Conservation (phyloP, 1,140 invertebrate species). For the Brachionus koreanus region DNA sequence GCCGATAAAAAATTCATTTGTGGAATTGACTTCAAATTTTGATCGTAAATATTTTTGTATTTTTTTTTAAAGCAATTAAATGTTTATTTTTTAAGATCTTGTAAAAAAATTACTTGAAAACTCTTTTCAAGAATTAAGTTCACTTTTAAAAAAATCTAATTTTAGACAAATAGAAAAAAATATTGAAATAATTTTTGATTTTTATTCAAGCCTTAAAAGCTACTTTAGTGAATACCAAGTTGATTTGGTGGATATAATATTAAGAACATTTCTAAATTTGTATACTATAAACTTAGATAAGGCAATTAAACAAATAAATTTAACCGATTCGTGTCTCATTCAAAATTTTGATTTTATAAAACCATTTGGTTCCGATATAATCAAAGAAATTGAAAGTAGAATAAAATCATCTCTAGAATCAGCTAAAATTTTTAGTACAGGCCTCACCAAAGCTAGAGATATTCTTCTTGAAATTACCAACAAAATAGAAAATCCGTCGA, state of each 20-base stretch:
- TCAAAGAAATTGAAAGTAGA: background rate
- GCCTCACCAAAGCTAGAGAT: slow-evolving; percentile 9
- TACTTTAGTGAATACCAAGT: slow-evolving; percentile 29
- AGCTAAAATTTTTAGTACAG: background rate
- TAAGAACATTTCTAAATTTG: background rate
- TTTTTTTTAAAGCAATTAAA: background rate
- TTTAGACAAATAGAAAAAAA: background rate
- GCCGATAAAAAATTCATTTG: background rate
- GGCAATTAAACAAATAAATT: background rate
- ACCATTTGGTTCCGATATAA: background rate
- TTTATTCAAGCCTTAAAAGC: background rate
- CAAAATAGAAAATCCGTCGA: slow-evolving; percentile 10
- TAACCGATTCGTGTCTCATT: background rate
- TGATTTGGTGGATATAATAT: background rate
- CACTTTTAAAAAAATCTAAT: background rate
- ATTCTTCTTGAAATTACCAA: background rate
- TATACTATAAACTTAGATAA: background rate
- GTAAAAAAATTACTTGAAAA: slow-evolving; percentile 5
- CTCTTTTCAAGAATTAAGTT: background rate
- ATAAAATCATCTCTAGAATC: background rate
- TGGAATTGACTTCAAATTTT: slow-evolving; percentile 5
- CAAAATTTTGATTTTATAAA: background rate
- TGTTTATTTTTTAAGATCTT: background rate
- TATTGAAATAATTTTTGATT: background rate
- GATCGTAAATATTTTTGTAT: background rate